Conservation (phyloP, 1,140 invertebrate species). For the Drosophila arawakana region DNA sequence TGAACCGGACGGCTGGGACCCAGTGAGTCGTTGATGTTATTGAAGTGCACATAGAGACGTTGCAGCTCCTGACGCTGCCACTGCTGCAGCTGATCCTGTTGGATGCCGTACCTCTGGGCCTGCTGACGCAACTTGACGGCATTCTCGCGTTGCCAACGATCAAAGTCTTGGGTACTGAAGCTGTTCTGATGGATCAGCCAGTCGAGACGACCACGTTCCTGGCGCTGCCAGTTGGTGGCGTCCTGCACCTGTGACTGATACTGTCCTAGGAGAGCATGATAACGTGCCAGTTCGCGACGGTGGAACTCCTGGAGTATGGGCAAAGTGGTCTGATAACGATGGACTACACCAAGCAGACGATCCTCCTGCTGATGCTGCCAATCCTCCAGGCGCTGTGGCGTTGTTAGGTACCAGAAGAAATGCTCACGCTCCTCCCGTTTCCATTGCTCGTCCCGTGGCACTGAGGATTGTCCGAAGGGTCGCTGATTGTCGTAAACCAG, state of each 20-base stretch:
- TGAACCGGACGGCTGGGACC: slow-evolving; percentile 24
- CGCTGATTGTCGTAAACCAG: slow-evolving; percentile 64
- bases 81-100: slow-evolving; percentile 59
- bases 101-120: slow-evolving; percentile 60
- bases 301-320: slow-evolving; percentile 71
- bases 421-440: slow-evolving; percentile 79
- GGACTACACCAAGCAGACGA: slow-evolving; percentile 62
- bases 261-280: slow-evolving; percentile 59
- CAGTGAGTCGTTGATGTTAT: slow-evolving; percentile 70
- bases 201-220: slow-evolving; percentile 70
- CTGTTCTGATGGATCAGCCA: slow-evolving; percentile 81
- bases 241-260: slow-evolving; percentile 66
- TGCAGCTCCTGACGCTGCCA: slow-evolving; percentile 75
- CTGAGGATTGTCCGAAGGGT: slow-evolving; percentile 62
- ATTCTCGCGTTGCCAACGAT: slow-evolving; percentile 78
- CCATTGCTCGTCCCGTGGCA: slow-evolving; percentile 73
- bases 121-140: slow-evolving; percentile 50
- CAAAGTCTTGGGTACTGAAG: slow-evolving; percentile 61
- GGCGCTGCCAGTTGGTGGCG: slow-evolving; percentile 61
- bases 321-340: slow-evolving; percentile 66
- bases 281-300: slow-evolving; percentile 70
- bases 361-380: slow-evolving; percentile 82
- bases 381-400: slow-evolving; percentile 61
- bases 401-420: slow-evolving; percentile 75
- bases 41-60: slow-evolving; percentile 62